Percentiles rank a stretch among this genome's conserved stretches.
Conservation (phyloP, 2,888 invertebrate genomes). For the Branchinecta sandiegonensis region DNA sequence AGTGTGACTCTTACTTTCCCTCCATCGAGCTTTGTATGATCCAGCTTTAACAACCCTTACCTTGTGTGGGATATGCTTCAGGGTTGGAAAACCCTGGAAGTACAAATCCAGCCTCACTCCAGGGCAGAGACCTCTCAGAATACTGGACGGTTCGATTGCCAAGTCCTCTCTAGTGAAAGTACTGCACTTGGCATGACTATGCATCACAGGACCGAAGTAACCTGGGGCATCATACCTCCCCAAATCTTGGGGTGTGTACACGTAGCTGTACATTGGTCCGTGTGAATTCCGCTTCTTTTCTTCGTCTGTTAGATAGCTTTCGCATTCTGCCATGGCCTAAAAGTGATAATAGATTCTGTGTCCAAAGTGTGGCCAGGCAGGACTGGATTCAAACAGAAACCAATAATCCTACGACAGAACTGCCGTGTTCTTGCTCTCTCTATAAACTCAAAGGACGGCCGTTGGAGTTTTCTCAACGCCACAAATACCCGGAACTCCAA, state of each 20-base stretch:
- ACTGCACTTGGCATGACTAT: slow-evolving; percentile 43
- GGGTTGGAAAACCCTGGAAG: slow-evolving; percentile 83
- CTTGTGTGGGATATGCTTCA: slow-evolving; percentile 64
- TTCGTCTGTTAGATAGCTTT: slow-evolving; percentile 47
- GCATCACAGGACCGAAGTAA: slow-evolving; percentile 46
- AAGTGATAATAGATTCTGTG: slow-evolving; percentile 41
- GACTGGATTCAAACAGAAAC: too few species aligned
- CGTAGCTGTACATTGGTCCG: slow-evolving; percentile 72
- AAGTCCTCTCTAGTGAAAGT: slow-evolving; percentile 41
- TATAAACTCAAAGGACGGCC: too few species aligned
- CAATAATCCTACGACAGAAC: too few species aligned
- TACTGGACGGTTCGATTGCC: slow-evolving; percentile 41
- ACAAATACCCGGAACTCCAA: too few species aligned
- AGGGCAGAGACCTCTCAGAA: slow-evolving; percentile 55
- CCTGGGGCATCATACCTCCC: slow-evolving; percentile 45
- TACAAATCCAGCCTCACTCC: slow-evolving; percentile 51
- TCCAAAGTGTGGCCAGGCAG: too few species aligned
- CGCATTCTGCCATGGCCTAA: slow-evolving; percentile 56
- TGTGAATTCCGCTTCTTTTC: slow-evolving; percentile 63
- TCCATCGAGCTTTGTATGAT: too few species aligned
- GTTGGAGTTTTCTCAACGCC: too few species aligned
- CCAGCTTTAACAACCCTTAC: slow-evolving; percentile 37
- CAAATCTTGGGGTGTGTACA: slow-evolving; percentile 44
- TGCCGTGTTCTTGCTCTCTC: too few species aligned
- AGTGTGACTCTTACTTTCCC: too few species aligned